Evolutionary conservation across 1,140 invertebrate species (phyloP).

Genomic region (Nasonia longicornis): DNA sequence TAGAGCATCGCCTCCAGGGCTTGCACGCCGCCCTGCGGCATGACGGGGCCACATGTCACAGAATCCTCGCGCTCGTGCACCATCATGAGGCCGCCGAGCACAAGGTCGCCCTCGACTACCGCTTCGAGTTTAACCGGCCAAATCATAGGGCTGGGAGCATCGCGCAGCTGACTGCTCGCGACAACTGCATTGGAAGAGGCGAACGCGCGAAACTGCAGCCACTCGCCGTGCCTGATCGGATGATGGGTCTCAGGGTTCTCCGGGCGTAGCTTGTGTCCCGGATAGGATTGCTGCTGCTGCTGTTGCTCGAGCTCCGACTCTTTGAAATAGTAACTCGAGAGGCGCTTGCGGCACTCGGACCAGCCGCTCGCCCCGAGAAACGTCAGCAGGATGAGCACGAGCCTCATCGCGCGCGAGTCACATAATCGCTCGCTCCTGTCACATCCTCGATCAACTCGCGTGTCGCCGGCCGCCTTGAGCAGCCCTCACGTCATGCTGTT

Average conservation of each 20-base stretch:
- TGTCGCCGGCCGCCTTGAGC: not conserved
- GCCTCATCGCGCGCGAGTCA: slow-evolving; percentile 34
- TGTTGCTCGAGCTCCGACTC: slow-evolving; percentile 5
- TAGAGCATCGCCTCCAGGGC: slow-evolving; percentile 93
- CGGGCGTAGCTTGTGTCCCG: slow-evolving; percentile 40
- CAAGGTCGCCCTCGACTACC: slow-evolving; percentile 85
- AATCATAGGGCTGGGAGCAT: slow-evolving; percentile 44
- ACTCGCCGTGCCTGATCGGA: slow-evolving; percentile 53
- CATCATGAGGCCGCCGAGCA: slow-evolving; percentile 94
- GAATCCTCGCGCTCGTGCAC: slow-evolving; percentile 89
- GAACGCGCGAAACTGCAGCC: slow-evolving; percentile 49
- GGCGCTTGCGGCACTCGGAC: slow-evolving; percentile 10
- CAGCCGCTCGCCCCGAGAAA: slow-evolving; percentile 13
- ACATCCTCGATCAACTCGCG: not conserved
- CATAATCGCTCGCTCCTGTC: slow-evolving; percentile 19
- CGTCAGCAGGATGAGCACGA: slow-evolving; percentile 21
- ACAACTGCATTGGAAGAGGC: slow-evolving; percentile 7
- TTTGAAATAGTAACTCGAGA: slow-evolving; percentile 14
- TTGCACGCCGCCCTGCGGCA: slow-evolving; percentile 94
- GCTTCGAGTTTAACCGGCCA: slow-evolving; percentile 92
- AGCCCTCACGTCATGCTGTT: not conserved
- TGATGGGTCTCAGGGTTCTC: slow-evolving; percentile 54
- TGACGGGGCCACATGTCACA: slow-evolving; percentile 88
- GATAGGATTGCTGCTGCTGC: not conserved
- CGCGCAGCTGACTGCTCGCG: not conserved